These are phyloP conservation scores for Heliocidaris erythrogramma DNA, from an alignment of 35 echinoderm and acorn worm species.

Conservation along the genomic window DNA sequence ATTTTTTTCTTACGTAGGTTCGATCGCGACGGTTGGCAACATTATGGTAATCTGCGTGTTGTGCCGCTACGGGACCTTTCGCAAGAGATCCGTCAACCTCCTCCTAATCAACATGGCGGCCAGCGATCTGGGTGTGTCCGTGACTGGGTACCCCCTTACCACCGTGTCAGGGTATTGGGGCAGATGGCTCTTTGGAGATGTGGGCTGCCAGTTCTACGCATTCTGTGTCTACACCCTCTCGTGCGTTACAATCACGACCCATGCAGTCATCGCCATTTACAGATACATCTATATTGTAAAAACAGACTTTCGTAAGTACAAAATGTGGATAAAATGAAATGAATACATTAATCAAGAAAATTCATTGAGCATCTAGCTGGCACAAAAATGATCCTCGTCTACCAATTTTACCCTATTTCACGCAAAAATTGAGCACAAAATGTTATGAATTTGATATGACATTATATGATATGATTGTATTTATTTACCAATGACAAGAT, in stretches of 20 bases:
- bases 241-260: constrained; percentile 55
- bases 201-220: constrained; percentile 59
- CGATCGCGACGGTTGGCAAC: constrained; percentile 52
- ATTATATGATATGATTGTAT: too few species aligned
- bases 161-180: constrained; percentile 64
- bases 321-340: too few species aligned
- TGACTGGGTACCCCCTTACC: constrained; percentile 72
- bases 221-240: constrained; percentile 66
- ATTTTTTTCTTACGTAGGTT: not conserved
- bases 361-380: too few species aligned
- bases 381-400: too few species aligned
- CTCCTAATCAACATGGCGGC: constrained; percentile 72
- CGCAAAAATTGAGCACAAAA: too few species aligned
- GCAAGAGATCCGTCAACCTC: constrained; percentile 66
- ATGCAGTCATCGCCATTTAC: constrained; percentile 65
- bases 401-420: too few species aligned
- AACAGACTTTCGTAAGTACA: constrained; percentile 62
- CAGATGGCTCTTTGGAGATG: constrained; percentile 71
- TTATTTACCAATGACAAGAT: too few species aligned
- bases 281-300: constrained; percentile 72
- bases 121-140: constrained; percentile 78
- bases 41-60: constrained; percentile 45
- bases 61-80: constrained; percentile 54
- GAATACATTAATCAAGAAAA: too few species aligned
- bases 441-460: too few species aligned